Percentiles rank a stretch among this genome's conserved stretches.
These are phyloP conservation scores for Heliothis virescens DNA, from an alignment of 1,140 invertebrate species.

Conservation along the genomic window DNA sequence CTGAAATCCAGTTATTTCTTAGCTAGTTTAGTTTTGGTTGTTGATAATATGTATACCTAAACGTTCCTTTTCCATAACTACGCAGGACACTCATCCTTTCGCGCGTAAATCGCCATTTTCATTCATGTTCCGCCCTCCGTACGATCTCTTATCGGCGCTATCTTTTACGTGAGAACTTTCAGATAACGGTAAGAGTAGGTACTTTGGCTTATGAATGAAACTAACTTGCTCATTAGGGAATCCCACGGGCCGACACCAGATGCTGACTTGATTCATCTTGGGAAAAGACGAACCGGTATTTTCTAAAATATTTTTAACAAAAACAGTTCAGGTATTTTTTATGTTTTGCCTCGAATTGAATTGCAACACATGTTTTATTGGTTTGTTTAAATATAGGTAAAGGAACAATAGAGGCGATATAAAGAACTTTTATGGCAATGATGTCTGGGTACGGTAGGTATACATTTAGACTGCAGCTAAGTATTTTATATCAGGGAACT, in stretches of 20 bases:
- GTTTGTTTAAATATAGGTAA: not conserved
- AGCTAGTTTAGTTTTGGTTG: too few species aligned
- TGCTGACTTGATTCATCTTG: constrained; percentile 50
- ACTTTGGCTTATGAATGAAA: constrained; percentile 66
- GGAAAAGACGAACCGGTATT: not conserved
- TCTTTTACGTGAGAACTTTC: constrained; percentile 58
- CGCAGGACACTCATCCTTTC: too few species aligned
- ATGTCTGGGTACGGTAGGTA: too few species aligned
- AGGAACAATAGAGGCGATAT: too few species aligned
- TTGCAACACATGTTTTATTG: constrained; percentile 22
- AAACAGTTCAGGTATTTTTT: not conserved
- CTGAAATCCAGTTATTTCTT: too few species aligned
- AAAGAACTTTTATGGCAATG: too few species aligned
- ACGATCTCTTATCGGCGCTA: not conserved
- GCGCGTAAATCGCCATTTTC: not conserved
- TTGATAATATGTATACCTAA: too few species aligned
- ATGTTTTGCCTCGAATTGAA: not conserved
- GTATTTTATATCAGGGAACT: too few species aligned
- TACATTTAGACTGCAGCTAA: too few species aligned
- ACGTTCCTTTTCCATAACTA: too few species aligned
- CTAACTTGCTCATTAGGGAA: constrained; percentile 45
- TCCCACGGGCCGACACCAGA: constrained; percentile 59
- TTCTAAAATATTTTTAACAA: constrained; percentile 20
- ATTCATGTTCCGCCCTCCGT: not conserved
- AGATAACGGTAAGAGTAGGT: constrained; percentile 63